Conservation (phyloP, 35 echinoderm and acorn worm genomes). For the Apostichopus parvimensis region DNA sequence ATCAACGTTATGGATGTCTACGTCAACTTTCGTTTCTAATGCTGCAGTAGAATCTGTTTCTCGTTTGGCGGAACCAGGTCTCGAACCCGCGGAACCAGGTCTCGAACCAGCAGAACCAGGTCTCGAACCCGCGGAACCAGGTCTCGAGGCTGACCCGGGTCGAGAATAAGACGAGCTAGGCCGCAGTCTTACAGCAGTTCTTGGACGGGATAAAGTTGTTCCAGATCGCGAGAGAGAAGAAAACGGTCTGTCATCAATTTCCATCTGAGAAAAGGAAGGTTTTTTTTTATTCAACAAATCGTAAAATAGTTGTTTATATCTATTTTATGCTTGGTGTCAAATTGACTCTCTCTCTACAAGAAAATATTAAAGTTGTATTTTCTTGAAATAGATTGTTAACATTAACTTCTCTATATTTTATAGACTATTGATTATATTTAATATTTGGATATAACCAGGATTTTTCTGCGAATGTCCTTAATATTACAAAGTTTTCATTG, state of each 20-base stretch:
- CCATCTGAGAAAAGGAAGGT: not conserved
- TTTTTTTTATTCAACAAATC: no score
- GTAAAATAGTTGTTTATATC: no score
- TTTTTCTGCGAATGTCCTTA: no score
- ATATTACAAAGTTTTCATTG: no score
- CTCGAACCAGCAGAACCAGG: conserved; percentile 7
- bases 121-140: conserved; percentile 27
- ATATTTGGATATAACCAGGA: no score
- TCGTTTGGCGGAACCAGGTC: conserved; percentile 27
- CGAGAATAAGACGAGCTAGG: conserved; percentile 50
- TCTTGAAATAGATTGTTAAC: no score
- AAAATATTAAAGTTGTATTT: no score
- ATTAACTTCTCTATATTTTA: no score
- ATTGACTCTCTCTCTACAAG: no score
- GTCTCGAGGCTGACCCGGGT: not conserved
- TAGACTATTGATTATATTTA: no score
- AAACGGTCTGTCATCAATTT: conserved; percentile 30
- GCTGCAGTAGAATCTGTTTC: not conserved
- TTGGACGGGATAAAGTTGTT: conserved; percentile 34
- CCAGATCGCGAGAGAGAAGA: conserved; percentile 36
- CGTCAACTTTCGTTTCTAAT: not conserved
- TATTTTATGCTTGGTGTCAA: no score
- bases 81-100: conserved; percentile 12
- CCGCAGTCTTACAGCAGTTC: conserved; percentile 30
- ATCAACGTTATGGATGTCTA: not conserved